phyloP scores from a whole-genome alignment of 2,888 invertebrate species.

The Oxystoma pomonae region DNA sequence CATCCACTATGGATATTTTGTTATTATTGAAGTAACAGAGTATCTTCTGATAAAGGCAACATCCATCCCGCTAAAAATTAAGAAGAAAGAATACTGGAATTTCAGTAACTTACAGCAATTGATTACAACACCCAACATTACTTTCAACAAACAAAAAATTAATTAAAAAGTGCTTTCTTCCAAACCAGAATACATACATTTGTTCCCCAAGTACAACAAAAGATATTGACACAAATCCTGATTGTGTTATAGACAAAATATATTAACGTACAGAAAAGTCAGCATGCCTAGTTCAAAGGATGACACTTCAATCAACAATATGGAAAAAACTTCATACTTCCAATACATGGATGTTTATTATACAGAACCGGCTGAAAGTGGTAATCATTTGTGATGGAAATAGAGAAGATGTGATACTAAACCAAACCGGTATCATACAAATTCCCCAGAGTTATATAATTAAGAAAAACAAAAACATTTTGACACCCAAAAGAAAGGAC shows the following conservation, averaged over 20 bases:
- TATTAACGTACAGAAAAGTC: background rate
- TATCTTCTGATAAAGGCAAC: background rate
- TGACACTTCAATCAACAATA: background rate
- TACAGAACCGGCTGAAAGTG: background rate
- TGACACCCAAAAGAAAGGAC: background rate
- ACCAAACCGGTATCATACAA: background rate
- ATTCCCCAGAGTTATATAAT: background rate
- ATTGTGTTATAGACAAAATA: background rate
- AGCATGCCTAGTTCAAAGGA: background rate
- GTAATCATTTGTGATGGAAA: background rate
- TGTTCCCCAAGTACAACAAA: background rate
- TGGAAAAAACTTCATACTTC: background rate
- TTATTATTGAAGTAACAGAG: background rate
- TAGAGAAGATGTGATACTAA: background rate
- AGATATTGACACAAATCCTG: background rate
- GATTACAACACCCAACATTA: background rate
- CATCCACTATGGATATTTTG: background rate
- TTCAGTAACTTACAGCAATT: background rate
- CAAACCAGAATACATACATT: background rate
- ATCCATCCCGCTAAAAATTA: background rate
- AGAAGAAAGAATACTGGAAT: background rate
- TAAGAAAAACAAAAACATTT: background rate
- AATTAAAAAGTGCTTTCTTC: background rate
- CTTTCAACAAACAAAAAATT: background rate
- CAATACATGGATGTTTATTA: background rate